These are phyloP conservation scores for Sphenodon punctatus DNA, from an alignment of 2,797 vertebrate species.

Conservation along the genomic window DNA sequence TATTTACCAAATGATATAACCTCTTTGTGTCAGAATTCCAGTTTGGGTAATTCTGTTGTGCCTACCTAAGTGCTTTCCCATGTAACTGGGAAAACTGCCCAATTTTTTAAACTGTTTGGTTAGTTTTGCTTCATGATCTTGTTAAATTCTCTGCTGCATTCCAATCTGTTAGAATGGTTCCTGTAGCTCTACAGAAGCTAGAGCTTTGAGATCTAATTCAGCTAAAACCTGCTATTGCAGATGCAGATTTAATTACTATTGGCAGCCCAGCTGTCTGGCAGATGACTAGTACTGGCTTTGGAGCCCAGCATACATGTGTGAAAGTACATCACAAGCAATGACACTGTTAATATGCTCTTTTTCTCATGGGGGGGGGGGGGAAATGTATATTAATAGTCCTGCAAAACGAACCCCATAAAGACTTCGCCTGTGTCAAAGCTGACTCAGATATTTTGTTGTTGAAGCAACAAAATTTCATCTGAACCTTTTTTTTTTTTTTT, in stretches of 20 bases:
- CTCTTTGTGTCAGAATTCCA: background rate
- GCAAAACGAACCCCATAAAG: no score
- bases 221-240: background rate
- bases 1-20: no score
- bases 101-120: background rate
- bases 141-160: background rate
- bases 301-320: background rate
- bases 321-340: background rate
- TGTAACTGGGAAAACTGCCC: no score
- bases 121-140: accelerated
- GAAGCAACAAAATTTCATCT: no score
- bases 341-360: background rate
- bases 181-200: accelerated
- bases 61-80: no score
- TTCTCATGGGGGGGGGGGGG: background rate
- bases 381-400: no score
- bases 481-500: no score
- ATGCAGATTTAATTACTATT: background rate
- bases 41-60: background rate
- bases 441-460: no score
- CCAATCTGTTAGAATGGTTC: background rate
- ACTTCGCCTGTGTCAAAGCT: no score
- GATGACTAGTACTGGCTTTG: background rate
- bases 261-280: background rate
- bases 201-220: background rate